Evolutionary conservation across 2,113 vertebrate genomes (phyloP).

Genomic region (Chauna torquata): DNA sequence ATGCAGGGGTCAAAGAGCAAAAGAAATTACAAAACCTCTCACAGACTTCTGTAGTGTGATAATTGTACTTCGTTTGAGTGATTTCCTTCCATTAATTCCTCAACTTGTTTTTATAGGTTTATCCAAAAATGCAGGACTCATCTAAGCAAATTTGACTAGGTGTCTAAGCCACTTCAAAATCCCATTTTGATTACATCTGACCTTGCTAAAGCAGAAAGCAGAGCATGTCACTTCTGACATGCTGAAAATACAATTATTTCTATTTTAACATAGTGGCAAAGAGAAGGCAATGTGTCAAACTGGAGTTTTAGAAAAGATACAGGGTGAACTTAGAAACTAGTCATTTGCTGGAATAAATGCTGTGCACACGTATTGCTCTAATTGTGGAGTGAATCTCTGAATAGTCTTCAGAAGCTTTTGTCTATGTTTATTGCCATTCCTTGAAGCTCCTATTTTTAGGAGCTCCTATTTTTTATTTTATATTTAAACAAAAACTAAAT

Average conservation of each 20-base stretch:
- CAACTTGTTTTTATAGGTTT: not conserved
- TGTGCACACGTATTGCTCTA: not conserved
- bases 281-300: not conserved
- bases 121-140: not conserved
- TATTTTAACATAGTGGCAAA: not conserved
- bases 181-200: slow-evolving; percentile 38
- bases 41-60: not conserved
- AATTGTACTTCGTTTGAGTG: not conserved
- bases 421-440: not conserved
- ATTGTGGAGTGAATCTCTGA: not conserved
- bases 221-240: not conserved
- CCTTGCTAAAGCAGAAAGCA: slow-evolving; percentile 13
- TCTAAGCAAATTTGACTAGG: slow-evolving; percentile 32
- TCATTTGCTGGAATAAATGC: not conserved
- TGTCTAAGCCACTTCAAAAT: slow-evolving; percentile 37
- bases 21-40: not conserved
- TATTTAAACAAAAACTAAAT: not conserved
- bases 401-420: not conserved
- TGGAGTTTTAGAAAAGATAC: not conserved
- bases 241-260: slow-evolving; percentile 18
- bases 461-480: not conserved
- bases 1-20: not conserved
- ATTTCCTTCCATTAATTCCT: not conserved
- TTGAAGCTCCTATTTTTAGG: not conserved
- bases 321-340: not conserved